Percentiles rank a stretch among this genome's conserved stretches.
These are phyloP conservation scores for Elephas maximus DNA, from an alignment of 2,113 vertebrate genomes.

Conservation along the genomic window DNA sequence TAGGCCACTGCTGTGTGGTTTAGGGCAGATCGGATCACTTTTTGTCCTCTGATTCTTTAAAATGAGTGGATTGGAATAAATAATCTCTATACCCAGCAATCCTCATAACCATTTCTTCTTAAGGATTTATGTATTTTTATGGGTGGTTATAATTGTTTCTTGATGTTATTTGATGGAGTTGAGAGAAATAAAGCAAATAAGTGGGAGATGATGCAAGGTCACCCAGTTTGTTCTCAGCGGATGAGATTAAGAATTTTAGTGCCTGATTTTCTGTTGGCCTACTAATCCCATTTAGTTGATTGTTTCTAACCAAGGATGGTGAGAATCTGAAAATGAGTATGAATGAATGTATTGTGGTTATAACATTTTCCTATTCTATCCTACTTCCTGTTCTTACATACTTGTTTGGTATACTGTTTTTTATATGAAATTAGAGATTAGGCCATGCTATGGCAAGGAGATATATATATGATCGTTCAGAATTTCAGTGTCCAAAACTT, in stretches of 20 bases:
- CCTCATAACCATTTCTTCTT: conserved; percentile 9
- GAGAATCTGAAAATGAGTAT: conserved; percentile 67
- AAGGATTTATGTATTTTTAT: conserved; percentile 52
- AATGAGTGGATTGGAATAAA: conserved; percentile 46
- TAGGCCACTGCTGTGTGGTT: neutral
- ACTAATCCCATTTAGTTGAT: conserved; percentile 46
- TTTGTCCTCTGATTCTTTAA: conserved; percentile 58
- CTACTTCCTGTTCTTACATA: neutral
- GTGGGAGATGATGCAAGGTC: conserved; percentile 46
- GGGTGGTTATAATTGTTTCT: neutral
- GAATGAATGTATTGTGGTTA: neutral
- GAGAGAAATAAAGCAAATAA: conserved; percentile 43
- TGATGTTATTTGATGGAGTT: neutral
- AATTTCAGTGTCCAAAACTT: conserved; percentile 31
- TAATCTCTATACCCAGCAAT: conserved; percentile 18
- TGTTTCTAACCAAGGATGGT: conserved; percentile 67
- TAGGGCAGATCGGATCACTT: conserved; percentile 1
- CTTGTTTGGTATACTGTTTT: conserved; percentile 34
- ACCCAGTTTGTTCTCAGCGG: conserved; percentile 40
- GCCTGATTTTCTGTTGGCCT: conserved; percentile 42
- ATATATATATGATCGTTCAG: conserved; percentile 2
- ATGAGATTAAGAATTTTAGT: conserved; percentile 60
- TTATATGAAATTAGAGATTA: conserved; percentile 35
- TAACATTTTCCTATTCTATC: neutral
- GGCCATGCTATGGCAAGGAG: neutral